A percentile compares a stretch with the other conserved stretches of the same genome.
phyloP scores from a whole-genome alignment of 2,113 vertebrate genomes.

The Tachycineta bicolor region DNA sequence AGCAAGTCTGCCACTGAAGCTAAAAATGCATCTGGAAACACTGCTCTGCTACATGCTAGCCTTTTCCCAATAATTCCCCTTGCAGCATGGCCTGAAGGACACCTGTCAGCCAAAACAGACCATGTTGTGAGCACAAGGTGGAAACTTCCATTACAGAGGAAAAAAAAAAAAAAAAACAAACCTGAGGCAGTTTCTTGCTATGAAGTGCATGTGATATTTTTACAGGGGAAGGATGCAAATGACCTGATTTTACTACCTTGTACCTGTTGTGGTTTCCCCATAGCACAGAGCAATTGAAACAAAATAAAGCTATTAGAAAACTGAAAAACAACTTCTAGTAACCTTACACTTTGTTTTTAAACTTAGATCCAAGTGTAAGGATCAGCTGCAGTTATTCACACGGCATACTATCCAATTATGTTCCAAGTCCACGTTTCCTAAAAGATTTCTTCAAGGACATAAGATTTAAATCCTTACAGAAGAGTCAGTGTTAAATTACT shows the following conservation, averaged over 20 bases:
- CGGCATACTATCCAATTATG: neutral
- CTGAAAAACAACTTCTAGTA: conserved; percentile 15
- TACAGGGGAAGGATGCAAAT: neutral
- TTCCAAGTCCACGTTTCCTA: neutral
- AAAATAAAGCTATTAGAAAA: neutral
- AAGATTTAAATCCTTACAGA: neutral
- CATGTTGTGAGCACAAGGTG: neutral
- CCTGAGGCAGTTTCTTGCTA: neutral
- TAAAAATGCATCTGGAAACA: neutral
- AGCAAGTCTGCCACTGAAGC: neutral
- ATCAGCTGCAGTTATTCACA: neutral
- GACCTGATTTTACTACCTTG: conserved; percentile 28
- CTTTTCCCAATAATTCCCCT: neutral
- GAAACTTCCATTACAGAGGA: neutral
- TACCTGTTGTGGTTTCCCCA: neutral
- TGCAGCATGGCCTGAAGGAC: neutral
- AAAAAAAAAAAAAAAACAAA: neutral
- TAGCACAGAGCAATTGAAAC: neutral
- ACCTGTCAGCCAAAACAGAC: neutral
- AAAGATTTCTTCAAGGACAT: neutral
- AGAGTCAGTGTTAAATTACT: neutral
- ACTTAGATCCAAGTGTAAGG: neutral
- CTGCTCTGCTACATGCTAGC: neutral
- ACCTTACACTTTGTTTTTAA: neutral
- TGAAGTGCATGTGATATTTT: neutral